Evolutionary conservation across 1,140 invertebrate species (phyloP), one percentile per base, ranked within the genome.

Genomic region (Chelonus insularis): DNA sequence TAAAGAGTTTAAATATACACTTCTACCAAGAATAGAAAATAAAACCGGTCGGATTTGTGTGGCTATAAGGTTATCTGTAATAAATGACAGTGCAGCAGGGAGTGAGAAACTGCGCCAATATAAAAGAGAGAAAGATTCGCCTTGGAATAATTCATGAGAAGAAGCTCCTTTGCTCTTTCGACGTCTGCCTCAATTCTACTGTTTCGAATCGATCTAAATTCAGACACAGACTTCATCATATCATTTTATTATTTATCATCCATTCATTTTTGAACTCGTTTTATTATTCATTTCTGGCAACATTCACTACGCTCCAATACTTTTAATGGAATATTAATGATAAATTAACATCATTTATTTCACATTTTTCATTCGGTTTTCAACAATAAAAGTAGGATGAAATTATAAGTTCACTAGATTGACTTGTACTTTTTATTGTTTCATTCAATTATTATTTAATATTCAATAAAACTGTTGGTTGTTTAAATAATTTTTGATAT

Each of bases 91-190:
- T 29, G 34, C 52, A 20, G n/a, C 14, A 18, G 20, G 50, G 48
- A 25, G 25, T 12, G 12, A 6, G 41, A 21, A 25, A 21, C 25
- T 9, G 25, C n/a, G 16, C 5, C 4, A n/a, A 11, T 20, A n/a
- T 11, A 21, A 29, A 3, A 7, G 20, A 21, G n/a, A 16, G 5
- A 11, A 51, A 25, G 20, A 8, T 12, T 39, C 16, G n/a, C 8
- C 20, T n/a, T 39, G n/a, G 52, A 55, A 55, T 55, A 55, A 55
- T 55, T 55, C 52, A 55, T 55, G 52, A 50, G 47, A n/a, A 9
- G 41, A 45, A 45, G 41, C 6, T n/a, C 3, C 29, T 51, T 23
- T 51, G 23, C 29, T n/a, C 48, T 32, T 21, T 32, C 48, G 11
- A 39, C 11, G 36, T 14, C 36, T 39, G 25, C 32, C 48, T 51